These are phyloP conservation scores for Uromys caudimaculatus DNA, from an alignment of 2,797 vertebrate genomes.

Conservation along the genomic window DNA sequence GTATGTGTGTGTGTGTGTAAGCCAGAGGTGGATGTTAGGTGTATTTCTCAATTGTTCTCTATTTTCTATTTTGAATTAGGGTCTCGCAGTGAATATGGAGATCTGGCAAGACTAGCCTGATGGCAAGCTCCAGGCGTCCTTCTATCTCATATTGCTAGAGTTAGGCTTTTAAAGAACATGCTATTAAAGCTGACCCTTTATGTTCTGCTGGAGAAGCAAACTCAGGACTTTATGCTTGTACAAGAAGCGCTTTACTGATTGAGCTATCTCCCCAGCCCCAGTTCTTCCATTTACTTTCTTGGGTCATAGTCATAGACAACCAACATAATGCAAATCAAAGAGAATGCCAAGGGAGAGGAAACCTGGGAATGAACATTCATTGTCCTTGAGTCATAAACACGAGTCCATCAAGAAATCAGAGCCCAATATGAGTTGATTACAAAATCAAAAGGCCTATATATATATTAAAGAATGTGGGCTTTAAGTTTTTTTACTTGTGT, in stretches of 20 bases:
- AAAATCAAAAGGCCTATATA: neutral
- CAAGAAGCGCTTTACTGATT: neutral
- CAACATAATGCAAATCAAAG: neutral
- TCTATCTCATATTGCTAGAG: no score
- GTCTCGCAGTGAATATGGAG: neutral
- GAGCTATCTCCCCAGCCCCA: neutral
- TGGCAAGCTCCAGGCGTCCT: neutral
- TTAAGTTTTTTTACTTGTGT: conserved; percentile 4
- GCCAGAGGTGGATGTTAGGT: neutral
- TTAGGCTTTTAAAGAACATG: neutral
- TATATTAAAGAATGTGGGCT: neutral
- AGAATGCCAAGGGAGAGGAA: neutral
- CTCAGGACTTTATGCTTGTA: neutral
- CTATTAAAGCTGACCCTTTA: neutral
- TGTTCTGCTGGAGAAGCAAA: neutral
- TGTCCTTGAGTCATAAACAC: neutral
- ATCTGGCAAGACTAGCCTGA: neutral
- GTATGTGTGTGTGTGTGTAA: neutral
- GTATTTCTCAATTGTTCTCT: neutral
- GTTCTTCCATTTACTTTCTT: neutral
- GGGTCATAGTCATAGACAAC: neutral
- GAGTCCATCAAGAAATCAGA: neutral
- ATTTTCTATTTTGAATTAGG: neutral
- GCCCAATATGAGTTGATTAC: neutral
- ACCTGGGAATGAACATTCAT: neutral